A percentile compares a stretch with the other conserved stretches of the same genome.
Conservation (phyloP, 2,113 vertebrate genomes). For the Trochalopteron elliotii region DNA sequence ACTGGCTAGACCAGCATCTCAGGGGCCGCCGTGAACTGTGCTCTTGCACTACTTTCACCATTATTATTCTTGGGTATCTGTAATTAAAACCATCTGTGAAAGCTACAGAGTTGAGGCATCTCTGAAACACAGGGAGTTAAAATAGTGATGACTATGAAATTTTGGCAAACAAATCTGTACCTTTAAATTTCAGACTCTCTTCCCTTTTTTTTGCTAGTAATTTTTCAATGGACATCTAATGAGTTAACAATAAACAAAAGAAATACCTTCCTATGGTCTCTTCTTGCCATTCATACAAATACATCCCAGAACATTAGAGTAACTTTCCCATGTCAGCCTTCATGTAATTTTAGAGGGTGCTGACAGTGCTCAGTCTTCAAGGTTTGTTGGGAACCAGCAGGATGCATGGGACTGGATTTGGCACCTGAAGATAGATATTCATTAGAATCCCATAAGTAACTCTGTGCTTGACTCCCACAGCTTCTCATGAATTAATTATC, state of each 20-base stretch:
- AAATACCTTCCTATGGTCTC: background rate
- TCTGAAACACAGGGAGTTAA: background rate
- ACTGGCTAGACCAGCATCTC: background rate
- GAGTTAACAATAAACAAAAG: background rate
- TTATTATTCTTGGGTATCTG: background rate
- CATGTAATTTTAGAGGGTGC: background rate
- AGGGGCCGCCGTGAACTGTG: background rate
- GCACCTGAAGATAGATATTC: background rate
- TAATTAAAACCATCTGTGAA: conserved; percentile 39
- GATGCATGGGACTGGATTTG: background rate
- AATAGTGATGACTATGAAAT: background rate
- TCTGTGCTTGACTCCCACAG: background rate
- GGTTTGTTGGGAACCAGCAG: background rate
- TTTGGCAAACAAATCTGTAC: background rate
- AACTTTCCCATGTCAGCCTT: background rate
- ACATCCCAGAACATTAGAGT: background rate
- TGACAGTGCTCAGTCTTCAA: background rate
- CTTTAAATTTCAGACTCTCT: background rate
- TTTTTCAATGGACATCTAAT: background rate
- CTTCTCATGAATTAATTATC: background rate
- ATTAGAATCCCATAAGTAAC: background rate
- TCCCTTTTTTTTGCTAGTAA: background rate
- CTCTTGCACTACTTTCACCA: background rate
- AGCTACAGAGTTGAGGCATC: background rate
- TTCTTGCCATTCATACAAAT: background rate